Evolutionary conservation across 2,113 vertebrate genomes (phyloP).

Genomic region (Gnathonemus echidnorhynchus): DNA sequence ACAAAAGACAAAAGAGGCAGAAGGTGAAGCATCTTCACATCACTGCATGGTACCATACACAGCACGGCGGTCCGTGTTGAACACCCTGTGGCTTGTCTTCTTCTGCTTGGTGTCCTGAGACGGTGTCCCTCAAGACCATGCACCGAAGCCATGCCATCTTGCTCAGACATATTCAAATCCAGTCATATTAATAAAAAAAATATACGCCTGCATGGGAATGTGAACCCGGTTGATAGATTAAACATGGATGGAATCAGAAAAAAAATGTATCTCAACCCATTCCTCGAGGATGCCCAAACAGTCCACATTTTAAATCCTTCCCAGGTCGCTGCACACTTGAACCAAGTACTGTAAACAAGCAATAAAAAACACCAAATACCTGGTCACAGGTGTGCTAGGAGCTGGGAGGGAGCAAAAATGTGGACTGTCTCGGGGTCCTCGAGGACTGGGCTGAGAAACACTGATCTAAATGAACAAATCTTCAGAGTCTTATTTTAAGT

Average conservation of each 20-base stretch:
- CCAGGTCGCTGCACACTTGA: neutral
- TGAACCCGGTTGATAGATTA: neutral
- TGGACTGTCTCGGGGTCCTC: neutral
- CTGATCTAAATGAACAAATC: neutral
- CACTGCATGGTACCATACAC: conserved; percentile 21
- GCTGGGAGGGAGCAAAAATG: neutral
- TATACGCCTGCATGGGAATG: neutral
- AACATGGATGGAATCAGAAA: neutral
- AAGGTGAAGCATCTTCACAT: conserved; percentile 43
- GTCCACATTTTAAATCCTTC: neutral
- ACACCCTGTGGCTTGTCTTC: conserved; percentile 43
- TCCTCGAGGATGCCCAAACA: neutral
- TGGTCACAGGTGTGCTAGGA: neutral
- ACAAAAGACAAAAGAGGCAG: conserved; percentile 41
- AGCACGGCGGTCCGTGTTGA: conserved; percentile 29
- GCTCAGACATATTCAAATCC: neutral
- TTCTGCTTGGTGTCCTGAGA: neutral
- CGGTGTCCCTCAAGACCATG: neutral
- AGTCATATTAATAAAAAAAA: neutral
- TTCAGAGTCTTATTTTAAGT: neutral
- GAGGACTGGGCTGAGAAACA: neutral
- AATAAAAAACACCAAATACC: neutral
- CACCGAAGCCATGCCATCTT: neutral
- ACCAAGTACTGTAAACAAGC: neutral
- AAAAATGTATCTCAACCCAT: neutral